Percentiles rank a stretch among this genome's conserved stretches.
These are phyloP conservation scores for Microdon myrmicae DNA, from an alignment of 2,888 invertebrate species.

Conservation along the genomic window DNA sequence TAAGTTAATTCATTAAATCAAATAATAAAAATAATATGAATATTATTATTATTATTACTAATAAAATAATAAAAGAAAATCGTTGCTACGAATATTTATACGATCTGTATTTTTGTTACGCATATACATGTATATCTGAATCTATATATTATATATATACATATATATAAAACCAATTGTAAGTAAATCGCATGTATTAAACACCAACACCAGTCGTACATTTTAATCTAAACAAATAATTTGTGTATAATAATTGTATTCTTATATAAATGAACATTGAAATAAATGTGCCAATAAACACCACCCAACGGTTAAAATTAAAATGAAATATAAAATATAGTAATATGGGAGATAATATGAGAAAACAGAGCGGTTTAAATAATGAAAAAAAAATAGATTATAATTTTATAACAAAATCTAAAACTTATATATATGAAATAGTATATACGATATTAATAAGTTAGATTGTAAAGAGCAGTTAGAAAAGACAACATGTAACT, in stretches of 20 bases:
- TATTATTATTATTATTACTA: slow-evolving; percentile 12
- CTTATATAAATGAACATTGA: slow-evolving; percentile 34
- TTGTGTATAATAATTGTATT: slow-evolving; percentile 26
- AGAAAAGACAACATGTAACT: slow-evolving; percentile 9
- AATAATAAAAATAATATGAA: too few species aligned
- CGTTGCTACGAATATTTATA: slow-evolving; percentile 11
- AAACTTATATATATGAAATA: slow-evolving; percentile 21
- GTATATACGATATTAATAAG: slow-evolving; percentile 34
- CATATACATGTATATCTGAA: slow-evolving; percentile 13
- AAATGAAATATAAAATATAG: slow-evolving; percentile 22
- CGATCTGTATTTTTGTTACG: slow-evolving; percentile 33
- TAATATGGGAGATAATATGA: too few species aligned
- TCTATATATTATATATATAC: slow-evolving; percentile 22
- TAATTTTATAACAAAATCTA: slow-evolving; percentile 40
- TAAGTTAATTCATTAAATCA: too few species aligned
- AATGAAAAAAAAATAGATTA: slow-evolving; percentile 14
- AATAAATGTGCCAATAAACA: slow-evolving; percentile 61
- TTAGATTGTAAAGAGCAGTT: slow-evolving; percentile 27
- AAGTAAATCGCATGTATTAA: slow-evolving; percentile 42
- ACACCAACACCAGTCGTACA: slow-evolving; percentile 18
- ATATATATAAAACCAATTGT: slow-evolving; percentile 21
- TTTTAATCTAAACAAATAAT: slow-evolving; percentile 7
- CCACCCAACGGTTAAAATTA: slow-evolving; percentile 55
- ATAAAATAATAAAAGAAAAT: slow-evolving; percentile 7
- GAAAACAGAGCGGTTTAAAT: slow-evolving; percentile 5